A percentile compares a stretch with the other conserved stretches of the same genome.
Conservation (phyloP, 2,888 invertebrate species). For the Eumacrocentrus americanus region DNA sequence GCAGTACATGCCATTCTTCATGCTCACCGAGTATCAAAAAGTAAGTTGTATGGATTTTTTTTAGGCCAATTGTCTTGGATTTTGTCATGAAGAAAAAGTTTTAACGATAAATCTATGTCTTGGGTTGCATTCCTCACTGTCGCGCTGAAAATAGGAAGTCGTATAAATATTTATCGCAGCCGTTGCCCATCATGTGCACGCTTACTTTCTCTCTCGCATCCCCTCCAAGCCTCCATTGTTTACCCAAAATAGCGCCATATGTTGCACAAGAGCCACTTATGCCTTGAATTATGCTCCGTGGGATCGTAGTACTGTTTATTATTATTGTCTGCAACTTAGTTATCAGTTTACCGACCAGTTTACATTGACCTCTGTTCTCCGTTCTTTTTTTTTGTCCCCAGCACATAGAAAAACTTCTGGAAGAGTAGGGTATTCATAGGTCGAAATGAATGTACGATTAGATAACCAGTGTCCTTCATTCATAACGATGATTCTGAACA, state of each 20-base stretch:
- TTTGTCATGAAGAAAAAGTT: not conserved
- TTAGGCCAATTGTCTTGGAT: not conserved
- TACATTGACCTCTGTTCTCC: not conserved
- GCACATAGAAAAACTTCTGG: not conserved
- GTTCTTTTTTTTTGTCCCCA: not conserved
- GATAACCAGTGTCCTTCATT: constrained; percentile 7
- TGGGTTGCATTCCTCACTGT: not conserved
- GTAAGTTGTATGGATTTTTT: constrained; percentile 59
- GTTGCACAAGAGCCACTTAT: constrained; percentile 23
- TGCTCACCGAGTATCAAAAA: constrained; percentile 94
- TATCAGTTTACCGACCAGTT: constrained; percentile 4
- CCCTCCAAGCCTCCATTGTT: constrained; percentile 28
- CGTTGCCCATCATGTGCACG: constrained; percentile 23
- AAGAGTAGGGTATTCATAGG: not conserved
- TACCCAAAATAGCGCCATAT: constrained; percentile 25
- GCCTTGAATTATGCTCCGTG: constrained; percentile 10
- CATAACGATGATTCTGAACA: not conserved
- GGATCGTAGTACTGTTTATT: not conserved
- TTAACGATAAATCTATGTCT: not conserved
- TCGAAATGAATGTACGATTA: constrained; percentile 4
- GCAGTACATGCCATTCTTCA: constrained; percentile 95
- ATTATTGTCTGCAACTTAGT: not conserved
- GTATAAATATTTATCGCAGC: constrained; percentile 25
- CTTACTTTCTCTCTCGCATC: not conserved
- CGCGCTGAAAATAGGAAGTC: not conserved